These are phyloP conservation scores for Cerceris ruficornis DNA, from an alignment of 2,888 invertebrate species.

Conservation along the genomic window DNA sequence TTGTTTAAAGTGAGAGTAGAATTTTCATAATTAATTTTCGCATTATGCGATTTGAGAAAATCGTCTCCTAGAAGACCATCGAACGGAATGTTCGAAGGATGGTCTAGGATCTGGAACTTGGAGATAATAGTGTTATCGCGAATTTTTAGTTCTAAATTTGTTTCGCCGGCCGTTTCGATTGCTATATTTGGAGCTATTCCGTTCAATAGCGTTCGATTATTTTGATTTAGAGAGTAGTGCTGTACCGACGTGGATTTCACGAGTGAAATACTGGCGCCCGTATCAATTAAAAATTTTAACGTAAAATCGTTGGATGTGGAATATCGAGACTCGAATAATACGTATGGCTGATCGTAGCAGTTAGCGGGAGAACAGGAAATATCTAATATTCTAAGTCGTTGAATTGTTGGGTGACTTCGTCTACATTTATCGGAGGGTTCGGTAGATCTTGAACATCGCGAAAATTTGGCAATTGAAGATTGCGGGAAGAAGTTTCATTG, in stretches of 20 bases:
- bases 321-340: neutral
- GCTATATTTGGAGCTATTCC: neutral
- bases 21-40: neutral
- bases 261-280: neutral
- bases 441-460: neutral
- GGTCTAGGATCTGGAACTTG: neutral
- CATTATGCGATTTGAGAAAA: neutral
- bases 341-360: neutral
- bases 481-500: neutral
- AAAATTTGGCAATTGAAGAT: neutral
- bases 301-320: neutral
- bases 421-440: neutral
- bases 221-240: neutral
- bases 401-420: neutral
- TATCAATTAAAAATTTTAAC: constrained; percentile 1
- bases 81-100: constrained; percentile 1
- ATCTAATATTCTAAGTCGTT: too few species aligned
- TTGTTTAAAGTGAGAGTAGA: neutral
- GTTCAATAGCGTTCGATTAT: neutral
- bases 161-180: neutral
- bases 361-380: too few species aligned
- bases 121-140: neutral
- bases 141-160: neutral
- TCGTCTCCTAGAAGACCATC: neutral
- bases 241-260: neutral